Base-by-base conservation (phyloP, 2,888 invertebrate genomes). In the Cancer borealis region DNA sequence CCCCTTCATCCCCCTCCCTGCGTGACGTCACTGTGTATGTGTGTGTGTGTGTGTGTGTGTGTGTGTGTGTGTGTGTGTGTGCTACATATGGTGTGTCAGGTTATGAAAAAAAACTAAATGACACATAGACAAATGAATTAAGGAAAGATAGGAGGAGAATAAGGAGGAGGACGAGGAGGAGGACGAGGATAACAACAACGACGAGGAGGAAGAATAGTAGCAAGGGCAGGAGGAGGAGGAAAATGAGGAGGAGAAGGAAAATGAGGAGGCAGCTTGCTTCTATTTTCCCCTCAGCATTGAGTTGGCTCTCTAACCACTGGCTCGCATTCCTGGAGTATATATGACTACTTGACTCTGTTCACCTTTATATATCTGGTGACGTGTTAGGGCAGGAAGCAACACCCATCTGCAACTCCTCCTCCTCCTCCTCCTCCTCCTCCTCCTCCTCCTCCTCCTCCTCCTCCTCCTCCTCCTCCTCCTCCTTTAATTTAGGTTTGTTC, bases 1-100 rank as follows among this genome's bases (percentile, higher is more conserved):
- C 39, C 47, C 47, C n/a, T n/a, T n/a, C n/a, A n/a, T n/a, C n/a
- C n/a, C 39, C 39, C 39, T 39, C 39, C 47, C 47, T 88, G 88
- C 47, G 88, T 88, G 88, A 47, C 47, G 88, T 88, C 47, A 47
- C 47, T 88, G 88, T 88, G 88, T 47, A 47, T 88, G 21, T 88
- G 46, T 39, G 39, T 88, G 45, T 46, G 46, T 88, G 88, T 45
- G 90, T 49, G 90, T 90, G 90, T 90, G 90, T 90, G 89, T 89
- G 89, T 89, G 89, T 89, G 89, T 89, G 89, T 89, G 89, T 89
- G 89, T 17, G 30, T 45, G 30, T 88, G 88, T 30, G 88, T 0
- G 26, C 17, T 88, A 12, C 5, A 30, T 88, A 8, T 45, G 88
- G 84, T 84, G 84, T 84, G 84, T 84, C n/a, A n/a, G 66, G 66